Conservation (phyloP, 2,888 invertebrate species). For the Drosophila aldrichi region DNA sequence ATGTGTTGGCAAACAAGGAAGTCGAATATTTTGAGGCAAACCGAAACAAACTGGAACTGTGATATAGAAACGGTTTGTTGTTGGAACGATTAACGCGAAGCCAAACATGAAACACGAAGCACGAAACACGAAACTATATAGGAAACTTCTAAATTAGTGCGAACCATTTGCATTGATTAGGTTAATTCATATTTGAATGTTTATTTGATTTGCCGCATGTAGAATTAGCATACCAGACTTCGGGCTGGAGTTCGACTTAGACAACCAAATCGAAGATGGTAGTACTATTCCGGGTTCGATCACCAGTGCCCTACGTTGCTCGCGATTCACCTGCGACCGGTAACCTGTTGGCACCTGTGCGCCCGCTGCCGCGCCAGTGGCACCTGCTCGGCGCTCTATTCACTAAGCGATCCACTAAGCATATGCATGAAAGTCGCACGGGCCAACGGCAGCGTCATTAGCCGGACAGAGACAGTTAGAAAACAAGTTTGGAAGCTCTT, state of each 20-base stretch:
- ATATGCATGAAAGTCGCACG: conserved; percentile 70
- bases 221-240: conserved; percentile 25
- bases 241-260: background rate
- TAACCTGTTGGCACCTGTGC: conserved; percentile 50
- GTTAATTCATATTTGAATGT: conserved; percentile 61
- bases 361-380: background rate
- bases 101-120: conserved; percentile 10
- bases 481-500: conserved; percentile 54
- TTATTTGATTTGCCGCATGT: conserved; percentile 55
- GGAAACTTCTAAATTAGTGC: conserved; percentile 71
- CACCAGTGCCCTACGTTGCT: conserved; percentile 12
- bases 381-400: conserved; percentile 18
- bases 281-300: background rate
- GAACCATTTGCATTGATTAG: conserved; percentile 76
- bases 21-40: conserved; percentile 3
- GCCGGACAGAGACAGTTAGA: conserved; percentile 55
- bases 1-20: conserved; percentile 49
- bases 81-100: conserved; percentile 7
- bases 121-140: conserved; percentile 38
- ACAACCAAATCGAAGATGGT: background rate
- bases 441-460: conserved; percentile 55
- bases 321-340: conserved; percentile 18
- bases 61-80: background rate
- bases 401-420: conserved; percentile 52
- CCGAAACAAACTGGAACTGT: background rate